Conservation (phyloP, 2,888 invertebrate genomes). For the Sylvicola cinctus region DNA sequence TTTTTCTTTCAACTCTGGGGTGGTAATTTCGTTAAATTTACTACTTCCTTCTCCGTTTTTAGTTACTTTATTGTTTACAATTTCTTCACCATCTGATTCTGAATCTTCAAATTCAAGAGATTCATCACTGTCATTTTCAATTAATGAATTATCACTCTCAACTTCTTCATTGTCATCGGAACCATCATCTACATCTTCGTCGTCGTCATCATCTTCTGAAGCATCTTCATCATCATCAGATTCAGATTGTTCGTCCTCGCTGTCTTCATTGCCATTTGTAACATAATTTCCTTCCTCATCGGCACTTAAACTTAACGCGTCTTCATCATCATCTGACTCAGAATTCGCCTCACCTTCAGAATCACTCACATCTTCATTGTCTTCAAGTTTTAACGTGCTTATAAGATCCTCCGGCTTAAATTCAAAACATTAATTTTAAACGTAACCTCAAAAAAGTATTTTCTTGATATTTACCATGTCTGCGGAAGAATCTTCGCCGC, state of each 20-base stretch:
- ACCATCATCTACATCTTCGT: slow-evolving; percentile 5
- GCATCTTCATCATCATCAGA: slow-evolving; percentile 15
- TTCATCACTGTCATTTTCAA: slow-evolving; percentile 5
- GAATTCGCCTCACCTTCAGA: too few relatives aligned
- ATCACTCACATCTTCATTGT: too few relatives aligned
- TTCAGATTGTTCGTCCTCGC: slow-evolving; percentile 12
- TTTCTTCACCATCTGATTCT: slow-evolving; percentile 7
- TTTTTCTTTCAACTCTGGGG: slow-evolving; percentile 7
- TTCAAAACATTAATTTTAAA: too few relatives aligned
- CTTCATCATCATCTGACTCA: slow-evolving; percentile 18
- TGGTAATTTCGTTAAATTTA: background rate
- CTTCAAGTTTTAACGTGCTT: too few relatives aligned
- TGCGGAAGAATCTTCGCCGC: too few relatives aligned
- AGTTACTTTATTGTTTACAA: slow-evolving; percentile 5
- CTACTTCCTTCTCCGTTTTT: background rate
- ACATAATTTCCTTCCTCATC: slow-evolving; percentile 31
- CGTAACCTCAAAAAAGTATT: too few relatives aligned
- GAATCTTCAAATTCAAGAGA: slow-evolving; percentile 6
- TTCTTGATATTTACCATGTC: too few relatives aligned
- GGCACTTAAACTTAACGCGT: slow-evolving; percentile 28
- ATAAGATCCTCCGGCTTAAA: too few relatives aligned
- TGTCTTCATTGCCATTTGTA: slow-evolving; percentile 12
- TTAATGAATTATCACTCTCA: slow-evolving; percentile 5
- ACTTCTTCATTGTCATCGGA: slow-evolving; percentile 7
- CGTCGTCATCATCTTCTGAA: slow-evolving; percentile 14